Evolutionary conservation across 2,888 invertebrate species (phyloP), one percentile per base, ranked within the genome.

Genomic region (Desoria tigrina): DNA sequence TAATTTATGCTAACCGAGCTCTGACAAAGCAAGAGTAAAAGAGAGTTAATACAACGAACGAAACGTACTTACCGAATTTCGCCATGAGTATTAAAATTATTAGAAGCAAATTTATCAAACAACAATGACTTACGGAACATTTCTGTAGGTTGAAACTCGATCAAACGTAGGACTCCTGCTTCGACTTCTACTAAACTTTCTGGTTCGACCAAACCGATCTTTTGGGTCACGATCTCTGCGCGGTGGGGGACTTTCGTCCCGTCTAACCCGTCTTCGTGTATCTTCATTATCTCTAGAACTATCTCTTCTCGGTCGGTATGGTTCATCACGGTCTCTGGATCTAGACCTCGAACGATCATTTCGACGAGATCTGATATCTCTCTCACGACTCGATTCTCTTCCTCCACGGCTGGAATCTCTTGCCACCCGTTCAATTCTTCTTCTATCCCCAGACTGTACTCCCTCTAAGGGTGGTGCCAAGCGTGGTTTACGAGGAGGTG

Each of bases 251-350:
- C 57, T 57, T 11, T 39, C 39, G 26, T 51, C 51, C 4, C 51
- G 23, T 24, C 51, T 21, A 21, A 9, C 24, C 16, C 51, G 23
- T 39, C 78, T 76, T 69, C 77, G 76, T 68, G 77, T 77, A 18
- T 71, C 67, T 63, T 79, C 76, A 61, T 77, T 73, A 42, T 59
- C 68, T 32, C 62, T 45, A 18, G 58, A 54, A 26, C 74, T 68
- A 69, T 68, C 69, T 65, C 75, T 71, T 61, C 76, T 77, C 56
- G 71, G 68, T 66, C 42, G 27, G 42, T 56, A 24, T 50, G 66
- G 18, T 65, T 69, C 68, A n/a, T 69, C 68, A 1, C 66, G 53
- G 14, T 27, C 42, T 24, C 39, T 53, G 6, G 55, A 42, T 3
- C 27, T 28, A 28, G 24, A 39, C 18, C 14, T 1, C 2, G 39